A percentile compares a stretch with the other conserved stretches of the same genome.
phyloP scores from a whole-genome alignment of 2,888 invertebrate genomes.

The Stramonita haemastoma region DNA sequence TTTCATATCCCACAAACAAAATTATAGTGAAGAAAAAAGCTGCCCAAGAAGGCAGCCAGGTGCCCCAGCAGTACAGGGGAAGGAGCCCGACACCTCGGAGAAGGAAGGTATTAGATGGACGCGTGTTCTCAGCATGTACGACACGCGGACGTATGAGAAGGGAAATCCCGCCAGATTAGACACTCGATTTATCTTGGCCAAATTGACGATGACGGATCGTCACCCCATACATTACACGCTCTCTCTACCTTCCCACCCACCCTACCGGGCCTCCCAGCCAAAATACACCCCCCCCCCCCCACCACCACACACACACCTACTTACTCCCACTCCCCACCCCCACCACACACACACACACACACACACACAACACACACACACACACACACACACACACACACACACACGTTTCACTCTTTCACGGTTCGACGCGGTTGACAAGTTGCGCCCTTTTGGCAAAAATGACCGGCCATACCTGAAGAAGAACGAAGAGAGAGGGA shows the following conservation, averaged over 20 bases:
- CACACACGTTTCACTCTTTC: slow-evolving; percentile 76
- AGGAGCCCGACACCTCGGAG: slow-evolving; percentile 2
- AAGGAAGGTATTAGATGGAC: slow-evolving; percentile 32
- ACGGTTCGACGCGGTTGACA: not conserved
- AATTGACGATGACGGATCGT: slow-evolving; percentile 32
- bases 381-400: not conserved
- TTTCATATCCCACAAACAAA: not conserved
- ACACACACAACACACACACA: not conserved
- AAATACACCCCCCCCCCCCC: not conserved
- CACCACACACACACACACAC: not conserved
- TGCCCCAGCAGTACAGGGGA: not conserved
- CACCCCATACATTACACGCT: slow-evolving; percentile 80
- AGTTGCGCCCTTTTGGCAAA: not conserved
- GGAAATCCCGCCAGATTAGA: slow-evolving; percentile 31
- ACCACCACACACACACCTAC: not conserved
- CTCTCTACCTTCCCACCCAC: slow-evolving; percentile 74
- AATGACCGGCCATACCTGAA: not conserved
- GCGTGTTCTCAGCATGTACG: slow-evolving; percentile 31
- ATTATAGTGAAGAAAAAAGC: not conserved
- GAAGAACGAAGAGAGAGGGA: not conserved
- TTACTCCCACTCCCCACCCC: not conserved
- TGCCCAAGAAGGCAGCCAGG: not conserved
- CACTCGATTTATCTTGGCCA: slow-evolving; percentile 34
- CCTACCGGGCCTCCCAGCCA: slow-evolving; percentile 85
- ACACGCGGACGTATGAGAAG: slow-evolving; percentile 27